Conservation (phyloP, 2,888 invertebrate genomes). For the Heliconius sara region DNA sequence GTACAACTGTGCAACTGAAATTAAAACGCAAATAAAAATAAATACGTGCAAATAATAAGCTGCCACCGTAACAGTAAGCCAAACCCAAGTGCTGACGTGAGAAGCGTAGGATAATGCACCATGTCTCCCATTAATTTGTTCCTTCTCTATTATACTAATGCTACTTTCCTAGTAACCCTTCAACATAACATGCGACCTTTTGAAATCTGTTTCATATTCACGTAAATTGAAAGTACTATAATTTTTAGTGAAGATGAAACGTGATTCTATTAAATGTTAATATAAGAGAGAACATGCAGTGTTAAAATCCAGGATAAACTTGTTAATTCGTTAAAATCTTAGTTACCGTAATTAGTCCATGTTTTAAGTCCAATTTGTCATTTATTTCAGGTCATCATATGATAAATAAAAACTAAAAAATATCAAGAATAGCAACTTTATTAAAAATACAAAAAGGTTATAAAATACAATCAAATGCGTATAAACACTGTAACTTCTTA, state of each 20-base stretch:
- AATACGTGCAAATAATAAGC: constrained; percentile 78
- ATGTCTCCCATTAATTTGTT: constrained; percentile 83
- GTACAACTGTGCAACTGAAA: constrained; percentile 84
- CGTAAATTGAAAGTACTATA: constrained; percentile 37
- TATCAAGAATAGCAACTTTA: constrained; percentile 83
- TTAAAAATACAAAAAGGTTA: constrained; percentile 83
- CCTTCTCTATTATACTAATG: constrained; percentile 53
- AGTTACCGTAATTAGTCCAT: constrained; percentile 3
- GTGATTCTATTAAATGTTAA: constrained; percentile 49
- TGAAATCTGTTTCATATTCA: constrained; percentile 30
- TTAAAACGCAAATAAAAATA: constrained; percentile 80
- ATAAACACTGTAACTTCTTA: constrained; percentile 79
- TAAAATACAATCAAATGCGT: constrained; percentile 84
- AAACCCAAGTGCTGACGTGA: constrained; percentile 73
- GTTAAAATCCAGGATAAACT: constrained; percentile 42
- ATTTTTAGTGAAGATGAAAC: constrained; percentile 36
- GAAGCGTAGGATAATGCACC: constrained; percentile 82
- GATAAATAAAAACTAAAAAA: constrained; percentile 62
- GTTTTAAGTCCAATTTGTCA: constrained; percentile 30
- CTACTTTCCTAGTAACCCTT: constrained; percentile 53
- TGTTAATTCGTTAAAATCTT: constrained; percentile 31
- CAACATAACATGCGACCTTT: constrained; percentile 64
- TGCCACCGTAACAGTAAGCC: constrained; percentile 75
- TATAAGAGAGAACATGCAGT: constrained; percentile 49
- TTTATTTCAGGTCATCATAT: constrained; percentile 35